phyloP scores from a whole-genome alignment of 1,140 invertebrate genomes.

The Solenopsis fugax region DNA sequence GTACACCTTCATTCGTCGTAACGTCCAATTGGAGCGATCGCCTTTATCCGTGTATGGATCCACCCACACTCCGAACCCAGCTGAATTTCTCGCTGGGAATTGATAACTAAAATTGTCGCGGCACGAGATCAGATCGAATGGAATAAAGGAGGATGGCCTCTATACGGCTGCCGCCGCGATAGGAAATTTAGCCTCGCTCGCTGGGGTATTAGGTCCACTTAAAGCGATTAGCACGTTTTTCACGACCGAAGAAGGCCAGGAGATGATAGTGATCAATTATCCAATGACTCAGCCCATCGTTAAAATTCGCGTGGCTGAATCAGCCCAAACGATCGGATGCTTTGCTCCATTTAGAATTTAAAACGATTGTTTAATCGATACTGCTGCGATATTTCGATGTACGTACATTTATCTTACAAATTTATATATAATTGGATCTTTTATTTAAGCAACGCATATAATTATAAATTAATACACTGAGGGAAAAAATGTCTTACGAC shows the following conservation, averaged over 20 bases:
- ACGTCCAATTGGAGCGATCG: conserved; percentile 40
- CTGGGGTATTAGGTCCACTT: conserved; percentile 68
- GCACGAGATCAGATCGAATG: background rate
- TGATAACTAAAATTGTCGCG: background rate
- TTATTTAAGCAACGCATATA: background rate
- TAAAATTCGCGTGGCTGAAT: background rate
- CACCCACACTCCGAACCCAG: background rate
- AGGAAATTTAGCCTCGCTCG: conserved; percentile 44
- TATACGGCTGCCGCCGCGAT: background rate
- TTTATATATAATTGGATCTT: background rate
- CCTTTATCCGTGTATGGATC: background rate
- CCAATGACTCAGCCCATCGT: conserved; percentile 19
- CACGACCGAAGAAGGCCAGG: conserved; percentile 51
- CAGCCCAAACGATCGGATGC: background rate
- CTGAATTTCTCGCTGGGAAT: background rate
- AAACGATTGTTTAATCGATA: background rate
- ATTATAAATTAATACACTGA: conserved; percentile 3
- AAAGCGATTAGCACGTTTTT: conserved; percentile 70
- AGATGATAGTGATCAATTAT: conserved; percentile 52
- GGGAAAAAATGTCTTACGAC: too few species aligned
- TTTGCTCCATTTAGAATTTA: background rate
- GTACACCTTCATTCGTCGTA: background rate
- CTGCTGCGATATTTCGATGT: background rate
- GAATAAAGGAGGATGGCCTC: conserved; percentile 4
- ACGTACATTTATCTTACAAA: background rate